phyloP scores from a whole-genome alignment of 2,888 invertebrate genomes.

The Disparrhopalites patrizii region DNA sequence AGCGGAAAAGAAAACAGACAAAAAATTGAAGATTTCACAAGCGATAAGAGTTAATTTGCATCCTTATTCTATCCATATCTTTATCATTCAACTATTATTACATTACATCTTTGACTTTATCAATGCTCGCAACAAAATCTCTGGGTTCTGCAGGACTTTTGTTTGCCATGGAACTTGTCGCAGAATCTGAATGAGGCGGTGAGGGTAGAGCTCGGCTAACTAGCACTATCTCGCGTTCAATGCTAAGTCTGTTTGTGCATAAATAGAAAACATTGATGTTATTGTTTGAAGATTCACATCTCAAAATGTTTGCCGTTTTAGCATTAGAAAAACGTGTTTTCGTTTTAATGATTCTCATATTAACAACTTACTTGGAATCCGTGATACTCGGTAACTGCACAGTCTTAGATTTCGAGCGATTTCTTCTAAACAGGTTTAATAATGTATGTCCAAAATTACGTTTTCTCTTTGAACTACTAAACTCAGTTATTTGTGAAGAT shows the following conservation, averaged over 20 bases:
- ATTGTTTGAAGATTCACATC: background rate
- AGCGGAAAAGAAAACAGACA: constrained; percentile 49
- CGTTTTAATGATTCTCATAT: too few relatives aligned
- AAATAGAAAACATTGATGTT: background rate
- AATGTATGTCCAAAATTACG: constrained; percentile 32
- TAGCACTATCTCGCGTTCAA: constrained; percentile 14
- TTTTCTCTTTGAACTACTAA: constrained; percentile 26
- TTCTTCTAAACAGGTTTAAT: constrained; percentile 32
- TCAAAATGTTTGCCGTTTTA: too few relatives aligned
- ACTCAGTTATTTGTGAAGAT: constrained; percentile 15
- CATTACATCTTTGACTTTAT: constrained; percentile 90
- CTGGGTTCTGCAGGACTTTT: constrained; percentile 38
- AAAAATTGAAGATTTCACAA: too few relatives aligned
- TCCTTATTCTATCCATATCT: too few relatives aligned
- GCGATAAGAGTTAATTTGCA: too few relatives aligned
- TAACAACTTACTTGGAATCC: constrained; percentile 12
- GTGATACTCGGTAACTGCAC: constrained; percentile 15
- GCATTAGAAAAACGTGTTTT: too few relatives aligned
- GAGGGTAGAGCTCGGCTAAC: constrained; percentile 33
- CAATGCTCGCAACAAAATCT: constrained; percentile 86
- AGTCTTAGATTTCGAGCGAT: constrained; percentile 28
- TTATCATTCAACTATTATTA: background rate
- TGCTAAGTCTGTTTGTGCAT: constrained; percentile 10
- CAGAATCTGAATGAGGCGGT: constrained; percentile 24
- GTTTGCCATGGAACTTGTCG: background rate